Base-by-base conservation (phyloP, 2,113 vertebrate species). In the Bubalus kerabau region DNA sequence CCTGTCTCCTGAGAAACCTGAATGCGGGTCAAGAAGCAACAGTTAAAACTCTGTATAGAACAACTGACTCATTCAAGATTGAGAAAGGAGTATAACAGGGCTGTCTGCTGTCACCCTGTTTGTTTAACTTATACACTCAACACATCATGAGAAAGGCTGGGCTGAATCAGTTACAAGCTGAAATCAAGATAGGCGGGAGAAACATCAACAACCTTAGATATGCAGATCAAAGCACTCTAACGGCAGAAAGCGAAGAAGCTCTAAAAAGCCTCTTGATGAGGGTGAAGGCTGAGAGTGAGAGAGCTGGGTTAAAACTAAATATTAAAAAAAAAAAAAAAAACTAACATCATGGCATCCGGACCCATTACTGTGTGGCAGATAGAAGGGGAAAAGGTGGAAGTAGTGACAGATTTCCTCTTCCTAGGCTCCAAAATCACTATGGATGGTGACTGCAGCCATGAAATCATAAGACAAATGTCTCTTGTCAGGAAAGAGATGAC, bases 191-290 rank as follows among this genome's bases (percentile, higher is more conserved):
- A 71, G 10, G 19, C 0, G 5, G n/a, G 67, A 71, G 19, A 71
- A 71, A 71, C n/a, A 71, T 40, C 19, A 23, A 40, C 67, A 40
- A 71, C n/a, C n/a, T 71, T 19, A 71, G 67, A 36, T 40, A 40
- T 71, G n/a, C 0, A 0, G 9, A 40, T 71, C 67, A 71, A 12
- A 71, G n/a, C 19, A 21, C 67, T 71, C 19, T 40, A 40, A 71
- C 0, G 5, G 67, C n/a, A 71, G 67, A 40, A 71, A 71, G 67
- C 0, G 10, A 71, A 71, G 67, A 23, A 71, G 19, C 19, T 40
- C 19, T 71, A 23, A 71, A 71, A 71, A 71, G 67, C n/a, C 19
- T 71, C 67, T 71, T 40, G 67, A 71, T 71, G 19, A 71, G 67
- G 67, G 67, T 40, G 19, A 71, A 40, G 67, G 10, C 0, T 0